Percentiles rank a stretch among this genome's conserved stretches.
Conservation (phyloP, 2,113 vertebrate species). For the Plecotus auritus region DNA sequence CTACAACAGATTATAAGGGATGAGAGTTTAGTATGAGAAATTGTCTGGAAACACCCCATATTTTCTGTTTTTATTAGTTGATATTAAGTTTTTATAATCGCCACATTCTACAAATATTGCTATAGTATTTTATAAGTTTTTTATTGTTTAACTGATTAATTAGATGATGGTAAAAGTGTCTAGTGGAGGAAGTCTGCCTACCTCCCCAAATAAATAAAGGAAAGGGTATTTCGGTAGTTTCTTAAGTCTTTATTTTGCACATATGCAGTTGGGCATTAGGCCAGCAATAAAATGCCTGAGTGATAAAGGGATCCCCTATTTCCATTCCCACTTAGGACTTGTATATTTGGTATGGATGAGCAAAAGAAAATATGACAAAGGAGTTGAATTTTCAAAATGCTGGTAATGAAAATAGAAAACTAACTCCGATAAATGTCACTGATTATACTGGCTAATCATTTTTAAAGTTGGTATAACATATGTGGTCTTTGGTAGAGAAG, state of each 20-base stretch:
- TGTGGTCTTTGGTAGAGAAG: background rate
- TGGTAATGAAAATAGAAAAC: background rate
- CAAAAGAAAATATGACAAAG: background rate
- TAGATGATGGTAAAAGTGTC: conserved; percentile 27
- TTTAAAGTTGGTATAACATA: background rate
- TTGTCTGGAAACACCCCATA: background rate
- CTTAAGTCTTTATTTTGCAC: background rate
- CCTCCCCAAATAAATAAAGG: background rate
- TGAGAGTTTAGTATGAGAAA: background rate
- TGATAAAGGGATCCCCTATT: background rate
- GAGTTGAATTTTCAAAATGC: background rate
- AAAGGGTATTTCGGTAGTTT: background rate
- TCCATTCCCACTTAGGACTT: background rate
- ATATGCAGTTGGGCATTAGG: background rate
- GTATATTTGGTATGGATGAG: background rate
- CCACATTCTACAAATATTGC: conserved; percentile 40
- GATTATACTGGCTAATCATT: background rate
- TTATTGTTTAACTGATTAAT: conserved; percentile 39
- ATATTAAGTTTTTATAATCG: conserved; percentile 60
- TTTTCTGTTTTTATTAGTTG: conserved; percentile 57
- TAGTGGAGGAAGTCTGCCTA: background rate
- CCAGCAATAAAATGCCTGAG: background rate
- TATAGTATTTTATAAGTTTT: conserved; percentile 34
- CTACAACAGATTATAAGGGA: background rate
- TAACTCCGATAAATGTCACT: background rate